Evolutionary conservation across 2,797 vertebrate genomes (phyloP), one percentile per base, ranked within the genome.

Genomic region (Tamandua tetradactyla): DNA sequence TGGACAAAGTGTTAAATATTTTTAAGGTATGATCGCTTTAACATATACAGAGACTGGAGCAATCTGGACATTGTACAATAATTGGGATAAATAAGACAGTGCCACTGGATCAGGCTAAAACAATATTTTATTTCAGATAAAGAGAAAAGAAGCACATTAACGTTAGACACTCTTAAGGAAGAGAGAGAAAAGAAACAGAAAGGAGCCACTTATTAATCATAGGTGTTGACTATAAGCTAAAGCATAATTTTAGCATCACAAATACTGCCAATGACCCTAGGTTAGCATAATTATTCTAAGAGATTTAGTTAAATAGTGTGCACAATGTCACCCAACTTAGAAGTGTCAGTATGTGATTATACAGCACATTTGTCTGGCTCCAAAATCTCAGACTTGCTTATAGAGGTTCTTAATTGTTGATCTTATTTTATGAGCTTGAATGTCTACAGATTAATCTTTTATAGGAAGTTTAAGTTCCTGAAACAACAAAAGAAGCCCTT

Each of bases 341-440:
- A 52, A 52, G 3, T 92, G 23, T 89, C 42, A 52, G 1, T 35
- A 13, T 20, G 47, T 78, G n/a, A 82, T 95, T 94, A 90, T 55
- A 93, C 79, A 86, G 78, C 32, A 78, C 37, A 75, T 66, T 59
- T 87, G 17, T 42, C 83, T 89, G 35, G 7, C 15, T 93, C 55
- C 89, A 64, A 92, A 86, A 86, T 80, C 10, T 84, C 82, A 8
- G n/a, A 76, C 64, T 83, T 89, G 22, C 35, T 68, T 88, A 86
- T 3, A 78, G 47, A 81, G 6, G 30, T 66, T 86, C 44, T 40
- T 35, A 87, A 89, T 40, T 79, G 86, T 14, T 95, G 40, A 57
- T 64, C 91, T 84, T 81, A 91, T 92, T 78, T 91, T 64, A 69
- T 74, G 18, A 30, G 40, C 15, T 91, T 61, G 44, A 93, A 74